Percentiles rank a stretch among this genome's conserved stretches.
Evolutionary conservation across 2,888 invertebrate species (phyloP).

Genomic region (Noctua fimbriata): DNA sequence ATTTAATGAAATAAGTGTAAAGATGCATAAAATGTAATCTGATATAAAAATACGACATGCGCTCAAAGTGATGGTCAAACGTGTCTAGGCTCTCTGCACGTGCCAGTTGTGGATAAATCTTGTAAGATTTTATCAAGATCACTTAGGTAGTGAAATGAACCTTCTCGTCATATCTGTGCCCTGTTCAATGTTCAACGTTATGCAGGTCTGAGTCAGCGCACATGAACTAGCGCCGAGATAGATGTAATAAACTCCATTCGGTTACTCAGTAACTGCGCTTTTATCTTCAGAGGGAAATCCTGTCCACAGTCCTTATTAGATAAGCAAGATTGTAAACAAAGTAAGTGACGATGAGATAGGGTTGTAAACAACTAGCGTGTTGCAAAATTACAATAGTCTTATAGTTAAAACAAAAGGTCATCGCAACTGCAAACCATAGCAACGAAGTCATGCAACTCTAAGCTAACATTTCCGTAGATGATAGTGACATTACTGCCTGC

Average conservation of each 20-base stretch:
- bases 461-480: background rate
- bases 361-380: background rate
- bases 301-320: background rate
- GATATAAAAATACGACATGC: background rate
- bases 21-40: no score
- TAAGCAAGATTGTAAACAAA: conserved; percentile 2
- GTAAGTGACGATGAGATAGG: background rate
- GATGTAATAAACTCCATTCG: conserved; percentile 41
- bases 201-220: conserved; percentile 51
- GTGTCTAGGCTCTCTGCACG: no score
- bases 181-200: conserved; percentile 32
- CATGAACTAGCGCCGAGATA: conserved; percentile 19
- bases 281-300: conserved; percentile 25
- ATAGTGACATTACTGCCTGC: background rate
- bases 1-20: no score
- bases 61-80: no score
- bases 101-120: no score
- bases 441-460: background rate
- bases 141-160: background rate
- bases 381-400: background rate
- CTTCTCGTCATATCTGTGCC: conserved; percentile 1
- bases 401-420: background rate
- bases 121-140: background rate
- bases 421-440: background rate
- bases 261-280: conserved; percentile 21